phyloP scores from a whole-genome alignment of 2,113 vertebrate genomes.

The Crotalus horridus region DNA sequence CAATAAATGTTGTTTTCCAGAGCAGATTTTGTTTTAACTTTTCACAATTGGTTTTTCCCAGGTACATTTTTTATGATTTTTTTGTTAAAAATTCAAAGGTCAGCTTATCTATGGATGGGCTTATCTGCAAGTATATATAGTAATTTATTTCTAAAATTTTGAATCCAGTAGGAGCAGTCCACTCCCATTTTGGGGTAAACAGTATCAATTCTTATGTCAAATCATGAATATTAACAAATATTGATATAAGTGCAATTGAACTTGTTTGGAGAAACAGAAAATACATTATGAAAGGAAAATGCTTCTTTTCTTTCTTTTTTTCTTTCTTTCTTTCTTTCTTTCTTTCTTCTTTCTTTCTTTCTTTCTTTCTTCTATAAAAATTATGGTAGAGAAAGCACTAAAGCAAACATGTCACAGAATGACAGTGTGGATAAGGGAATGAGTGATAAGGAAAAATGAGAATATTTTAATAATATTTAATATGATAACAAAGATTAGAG shows the following conservation, averaged over 20 bases:
- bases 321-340: neutral
- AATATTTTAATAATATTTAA: conserved; percentile 16
- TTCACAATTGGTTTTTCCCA: neutral
- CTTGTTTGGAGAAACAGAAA: neutral
- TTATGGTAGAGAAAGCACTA: neutral
- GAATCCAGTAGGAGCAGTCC: neutral
- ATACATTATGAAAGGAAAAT: neutral
- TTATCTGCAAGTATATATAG: neutral
- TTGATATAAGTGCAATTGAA: neutral
- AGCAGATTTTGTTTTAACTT: neutral
- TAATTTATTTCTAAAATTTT: neutral
- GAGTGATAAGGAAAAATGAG: neutral
- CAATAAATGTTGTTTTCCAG: neutral
- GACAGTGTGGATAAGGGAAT: neutral
- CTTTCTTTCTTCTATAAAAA: neutral
- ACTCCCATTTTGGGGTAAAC: neutral
- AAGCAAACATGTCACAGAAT: neutral
- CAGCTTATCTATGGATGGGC: no score
- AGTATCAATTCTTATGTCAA: neutral
- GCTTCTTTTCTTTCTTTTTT: no score
- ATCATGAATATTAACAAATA: neutral
- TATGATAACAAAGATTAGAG: conserved; percentile 11
- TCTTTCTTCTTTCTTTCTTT: neutral
- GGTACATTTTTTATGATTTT: neutral
- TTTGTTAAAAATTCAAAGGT: neutral